These are phyloP conservation scores for Bambusicola thoracicus DNA, from an alignment of 2,113 vertebrate genomes.

Conservation along the genomic window DNA sequence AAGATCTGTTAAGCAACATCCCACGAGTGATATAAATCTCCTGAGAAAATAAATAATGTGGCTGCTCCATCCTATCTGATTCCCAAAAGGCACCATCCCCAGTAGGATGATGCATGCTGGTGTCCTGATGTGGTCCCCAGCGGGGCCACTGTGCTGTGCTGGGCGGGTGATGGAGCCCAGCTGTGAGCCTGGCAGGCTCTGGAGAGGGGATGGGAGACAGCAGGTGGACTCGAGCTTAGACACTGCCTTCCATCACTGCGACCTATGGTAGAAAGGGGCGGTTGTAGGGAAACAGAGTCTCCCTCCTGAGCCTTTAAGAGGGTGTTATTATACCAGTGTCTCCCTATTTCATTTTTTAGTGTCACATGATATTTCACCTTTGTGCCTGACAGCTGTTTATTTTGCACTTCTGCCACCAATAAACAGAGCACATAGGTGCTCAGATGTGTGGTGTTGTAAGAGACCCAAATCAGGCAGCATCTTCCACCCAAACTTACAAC, in stretches of 20 bases:
- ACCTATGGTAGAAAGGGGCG: background rate
- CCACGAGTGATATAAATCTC: constrained; percentile 50
- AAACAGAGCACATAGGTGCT: background rate
- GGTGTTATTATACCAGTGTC: background rate
- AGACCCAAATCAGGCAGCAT: background rate
- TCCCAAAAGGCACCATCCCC: constrained; percentile 23
- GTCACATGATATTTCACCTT: accelerated
- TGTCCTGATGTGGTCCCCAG: background rate
- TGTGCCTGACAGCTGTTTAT: background rate
- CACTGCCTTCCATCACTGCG: background rate
- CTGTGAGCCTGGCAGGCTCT: background rate
- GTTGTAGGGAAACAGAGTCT: background rate
- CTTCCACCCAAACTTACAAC: background rate
- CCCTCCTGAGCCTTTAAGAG: background rate
- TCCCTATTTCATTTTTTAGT: background rate
- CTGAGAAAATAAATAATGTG: constrained; percentile 54
- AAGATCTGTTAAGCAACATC: constrained; percentile 48
- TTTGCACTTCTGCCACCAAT: background rate
- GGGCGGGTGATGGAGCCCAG: background rate
- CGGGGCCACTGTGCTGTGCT: background rate
- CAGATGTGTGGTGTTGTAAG: background rate
- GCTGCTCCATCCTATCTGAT: constrained; percentile 19
- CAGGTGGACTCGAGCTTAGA: background rate
- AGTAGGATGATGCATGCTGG: accelerated
- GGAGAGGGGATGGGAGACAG: background rate